Evolutionary conservation across 2,113 vertebrate genomes (phyloP), one percentile per base, ranked within the genome.

Genomic region (Triplophysa siluroides): DNA sequence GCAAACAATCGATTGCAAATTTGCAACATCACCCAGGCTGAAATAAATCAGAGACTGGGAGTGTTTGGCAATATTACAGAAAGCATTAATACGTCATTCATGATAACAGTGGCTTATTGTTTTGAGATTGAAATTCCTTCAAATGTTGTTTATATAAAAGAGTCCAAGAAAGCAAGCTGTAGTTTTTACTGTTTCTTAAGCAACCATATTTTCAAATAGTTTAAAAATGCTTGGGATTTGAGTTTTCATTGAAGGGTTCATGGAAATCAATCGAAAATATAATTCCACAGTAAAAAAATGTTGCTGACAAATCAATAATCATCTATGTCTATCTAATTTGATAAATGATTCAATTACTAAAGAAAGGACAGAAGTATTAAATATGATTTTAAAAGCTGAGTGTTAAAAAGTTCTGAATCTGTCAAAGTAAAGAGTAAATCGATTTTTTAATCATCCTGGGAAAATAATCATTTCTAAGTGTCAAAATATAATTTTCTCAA

Each of bases 381-480:
- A 26, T 75, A 62, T 62, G 21, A 45, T 21, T 1, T 12, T 41
- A 16, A 62, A 14, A 16, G 13, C 33, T 60, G 69, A 29, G 11
- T 70, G 45, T 70, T n/a, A 33, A 58, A 13, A 54, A 16, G 18
- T 54, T 54, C 16, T 43, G 24, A 64, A 50, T 24, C 61, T 21
- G 7, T 21, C 10, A 8, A 11, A 21, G 43, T 21, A 24, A 14
- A 16, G 33, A 33, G 33, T 6, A 33, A 33, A 33, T 6, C 0
- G 33, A 38, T 38, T 7, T 38, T 38, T 38, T 38, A 7, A 38
- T 81, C 63, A 61, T 63, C 33, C 60, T 9, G 10, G 13, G 65
- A 62, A 83, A 83, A 60, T 38, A 2, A 58, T 73, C n/a, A 56
- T 41, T 47, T 19, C 63, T 52, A 43, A 41, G 3, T 14, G 69